Evolutionary conservation across 2,888 invertebrate genomes (phyloP).

Genomic region (Venusia cambrica): DNA sequence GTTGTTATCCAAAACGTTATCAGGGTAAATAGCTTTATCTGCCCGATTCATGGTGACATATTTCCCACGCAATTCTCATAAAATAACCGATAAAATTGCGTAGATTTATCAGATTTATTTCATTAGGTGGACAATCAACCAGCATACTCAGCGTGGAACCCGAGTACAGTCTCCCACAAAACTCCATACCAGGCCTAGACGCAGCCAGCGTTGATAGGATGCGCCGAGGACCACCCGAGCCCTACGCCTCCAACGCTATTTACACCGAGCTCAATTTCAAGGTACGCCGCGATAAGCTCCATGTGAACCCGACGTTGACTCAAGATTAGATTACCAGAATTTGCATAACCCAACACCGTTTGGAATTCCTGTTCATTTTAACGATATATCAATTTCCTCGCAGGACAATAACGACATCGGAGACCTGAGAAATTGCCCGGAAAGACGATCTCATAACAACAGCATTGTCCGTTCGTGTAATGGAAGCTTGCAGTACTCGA

Average conservation of each 20-base stretch:
- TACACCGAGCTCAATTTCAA: constrained; percentile 79
- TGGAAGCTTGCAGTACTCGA: constrained; percentile 74
- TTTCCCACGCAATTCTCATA: constrained; percentile 44
- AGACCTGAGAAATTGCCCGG: constrained; percentile 68
- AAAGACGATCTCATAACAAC: constrained; percentile 75
- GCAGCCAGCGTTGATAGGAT: constrained; percentile 68
- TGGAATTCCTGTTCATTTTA: constrained; percentile 27
- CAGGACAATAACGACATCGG: constrained; percentile 73
- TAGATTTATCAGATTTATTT: constrained; percentile 10
- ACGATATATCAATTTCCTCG: constrained; percentile 50
- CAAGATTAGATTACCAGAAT: constrained; percentile 61
- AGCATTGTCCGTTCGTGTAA: constrained; percentile 76
- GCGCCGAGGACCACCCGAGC: constrained; percentile 69
- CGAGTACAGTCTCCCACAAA: constrained; percentile 73
- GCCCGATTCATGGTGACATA: constrained; percentile 34
- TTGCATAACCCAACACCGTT: constrained; percentile 44
- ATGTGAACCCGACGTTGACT: constrained; percentile 49
- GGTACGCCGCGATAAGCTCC: constrained; percentile 67
- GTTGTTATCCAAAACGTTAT: too few relatives aligned
- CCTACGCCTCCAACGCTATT: constrained; percentile 75
- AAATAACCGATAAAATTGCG: constrained; percentile 20
- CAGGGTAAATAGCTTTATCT: constrained; percentile 22
- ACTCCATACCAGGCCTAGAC: constrained; percentile 72
- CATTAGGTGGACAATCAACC: constrained; percentile 67
- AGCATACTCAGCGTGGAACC: constrained; percentile 71